Conservation (phyloP, 1,140 invertebrate genomes). For the Akabosia matsudoensis region DNA sequence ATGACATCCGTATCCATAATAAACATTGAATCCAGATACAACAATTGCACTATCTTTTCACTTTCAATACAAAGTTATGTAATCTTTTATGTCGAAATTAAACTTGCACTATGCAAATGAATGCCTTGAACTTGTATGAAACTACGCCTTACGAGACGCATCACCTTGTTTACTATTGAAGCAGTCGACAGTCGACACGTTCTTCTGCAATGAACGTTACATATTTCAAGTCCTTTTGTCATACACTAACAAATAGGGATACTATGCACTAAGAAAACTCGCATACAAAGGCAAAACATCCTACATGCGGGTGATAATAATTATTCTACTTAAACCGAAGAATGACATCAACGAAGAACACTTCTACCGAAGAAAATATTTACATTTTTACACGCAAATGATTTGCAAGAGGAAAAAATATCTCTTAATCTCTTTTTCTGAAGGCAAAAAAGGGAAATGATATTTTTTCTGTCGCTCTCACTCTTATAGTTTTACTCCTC, state of each 20-base stretch:
- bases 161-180: no score
- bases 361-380: neutral
- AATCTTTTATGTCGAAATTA: no score
- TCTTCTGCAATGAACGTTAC: no score
- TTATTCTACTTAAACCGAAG: neutral
- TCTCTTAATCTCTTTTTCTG: no score
- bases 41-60: neutral
- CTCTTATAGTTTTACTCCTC: neutral
- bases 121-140: neutral
- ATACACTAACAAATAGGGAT: neutral
- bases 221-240: neutral
- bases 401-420: neutral
- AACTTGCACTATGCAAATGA: no score
- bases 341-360: neutral
- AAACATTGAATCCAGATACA: neutral
- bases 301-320: neutral
- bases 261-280: neutral
- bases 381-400: neutral
- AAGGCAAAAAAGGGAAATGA: neutral
- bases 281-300: neutral
- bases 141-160: neutral
- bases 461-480: neutral
- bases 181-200: no score
- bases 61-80: neutral
- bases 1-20: constrained; percentile 10